phyloP scores from a whole-genome alignment of 2,113 vertebrate species.

The Eupsittula cactorum region DNA sequence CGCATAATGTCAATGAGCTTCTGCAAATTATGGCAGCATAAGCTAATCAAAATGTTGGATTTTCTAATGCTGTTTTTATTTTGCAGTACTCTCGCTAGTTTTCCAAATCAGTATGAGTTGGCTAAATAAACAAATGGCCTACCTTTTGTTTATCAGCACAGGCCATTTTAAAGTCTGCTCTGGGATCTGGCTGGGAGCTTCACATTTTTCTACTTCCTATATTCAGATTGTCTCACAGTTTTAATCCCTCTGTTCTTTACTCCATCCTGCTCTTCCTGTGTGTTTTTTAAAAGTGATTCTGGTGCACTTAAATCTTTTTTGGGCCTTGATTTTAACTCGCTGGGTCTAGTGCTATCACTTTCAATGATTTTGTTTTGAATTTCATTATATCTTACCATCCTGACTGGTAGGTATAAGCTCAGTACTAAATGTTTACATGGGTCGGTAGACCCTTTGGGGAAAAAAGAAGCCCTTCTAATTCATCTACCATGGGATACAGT shows the following conservation, averaged over 20 bases:
- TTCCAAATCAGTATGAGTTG: constrained; percentile 10
- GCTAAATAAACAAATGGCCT: constrained; percentile 18
- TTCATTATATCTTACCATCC: background rate
- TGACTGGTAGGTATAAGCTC: background rate
- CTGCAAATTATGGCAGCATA: constrained; percentile 13
- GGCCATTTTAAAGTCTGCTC: background rate
- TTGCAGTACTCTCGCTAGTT: constrained; percentile 8
- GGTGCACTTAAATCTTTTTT: background rate
- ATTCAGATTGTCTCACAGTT: background rate
- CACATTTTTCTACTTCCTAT: background rate
- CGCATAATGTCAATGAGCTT: constrained; percentile 40
- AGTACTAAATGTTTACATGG: background rate
- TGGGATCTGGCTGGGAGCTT: background rate
- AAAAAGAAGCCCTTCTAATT: background rate
- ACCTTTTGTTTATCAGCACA: background rate
- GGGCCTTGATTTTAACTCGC: background rate
- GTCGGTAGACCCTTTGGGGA: background rate
- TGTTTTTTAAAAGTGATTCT: background rate
- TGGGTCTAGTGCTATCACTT: background rate
- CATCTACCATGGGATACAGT: background rate
- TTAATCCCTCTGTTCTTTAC: background rate
- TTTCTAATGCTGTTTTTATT: constrained; percentile 5
- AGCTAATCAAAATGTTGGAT: constrained; percentile 36
- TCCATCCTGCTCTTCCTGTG: background rate
- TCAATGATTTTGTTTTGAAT: background rate